Conservation (phyloP, 35 echinoderm and acorn worm genomes). For the Stichopus chloronotus region DNA sequence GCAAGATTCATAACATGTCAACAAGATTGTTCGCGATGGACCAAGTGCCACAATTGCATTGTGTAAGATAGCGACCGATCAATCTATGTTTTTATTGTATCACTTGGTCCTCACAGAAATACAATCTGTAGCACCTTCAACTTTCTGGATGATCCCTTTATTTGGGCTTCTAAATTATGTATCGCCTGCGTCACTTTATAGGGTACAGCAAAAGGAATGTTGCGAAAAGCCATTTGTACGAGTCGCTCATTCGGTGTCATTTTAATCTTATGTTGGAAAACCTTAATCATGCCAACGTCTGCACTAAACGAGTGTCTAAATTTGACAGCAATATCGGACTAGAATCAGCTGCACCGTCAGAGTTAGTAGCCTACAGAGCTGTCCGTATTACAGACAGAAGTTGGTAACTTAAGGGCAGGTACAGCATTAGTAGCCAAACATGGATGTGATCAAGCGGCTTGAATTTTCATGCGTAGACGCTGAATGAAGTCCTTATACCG, state of each 20-base stretch:
- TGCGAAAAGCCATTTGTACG: neutral
- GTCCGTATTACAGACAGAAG: neutral
- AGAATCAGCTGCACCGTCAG: neutral
- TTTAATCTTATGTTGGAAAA: neutral
- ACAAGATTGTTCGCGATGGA: too few relatives aligned
- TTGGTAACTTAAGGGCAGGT: neutral
- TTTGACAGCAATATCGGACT: neutral
- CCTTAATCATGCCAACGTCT: neutral
- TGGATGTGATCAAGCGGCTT: too few relatives aligned
- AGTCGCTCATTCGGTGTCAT: neutral
- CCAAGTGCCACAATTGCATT: too few relatives aligned
- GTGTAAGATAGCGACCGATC: too few relatives aligned
- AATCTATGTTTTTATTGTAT: too few relatives aligned
- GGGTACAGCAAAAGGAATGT: neutral
- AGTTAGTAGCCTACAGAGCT: neutral
- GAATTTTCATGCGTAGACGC: neutral
- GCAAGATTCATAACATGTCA: too few relatives aligned
- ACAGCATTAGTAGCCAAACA: neutral
- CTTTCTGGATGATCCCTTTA: neutral
- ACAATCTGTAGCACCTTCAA: neutral
- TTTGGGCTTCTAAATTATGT: neutral
- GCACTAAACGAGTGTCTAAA: neutral
- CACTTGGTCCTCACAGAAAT: too few relatives aligned
- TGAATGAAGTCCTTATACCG: constrained; percentile 7
- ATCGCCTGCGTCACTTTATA: neutral